A percentile compares a stretch with the other conserved stretches of the same genome.
Evolutionary conservation across 2,113 vertebrate genomes (phyloP).

Genomic region (Amazona guildingii): DNA sequence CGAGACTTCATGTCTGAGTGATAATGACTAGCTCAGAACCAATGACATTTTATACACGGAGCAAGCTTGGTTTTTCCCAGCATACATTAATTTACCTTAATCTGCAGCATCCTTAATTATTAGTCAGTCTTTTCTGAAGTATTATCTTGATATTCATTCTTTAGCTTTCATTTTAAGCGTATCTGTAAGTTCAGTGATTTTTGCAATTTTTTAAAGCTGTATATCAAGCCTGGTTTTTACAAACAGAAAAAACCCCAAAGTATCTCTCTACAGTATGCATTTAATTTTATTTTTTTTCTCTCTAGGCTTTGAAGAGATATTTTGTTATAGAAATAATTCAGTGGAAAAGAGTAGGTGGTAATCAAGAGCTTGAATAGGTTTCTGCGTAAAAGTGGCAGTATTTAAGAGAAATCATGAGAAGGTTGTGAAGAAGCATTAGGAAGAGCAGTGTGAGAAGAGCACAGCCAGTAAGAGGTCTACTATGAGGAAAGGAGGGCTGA

Average conservation of each 20-base stretch:
- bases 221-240: not conserved
- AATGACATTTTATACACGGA: not conserved
- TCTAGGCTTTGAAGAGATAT: not conserved
- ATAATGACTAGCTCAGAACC: not conserved
- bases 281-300: not conserved
- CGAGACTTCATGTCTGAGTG: not conserved
- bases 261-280: not conserved
- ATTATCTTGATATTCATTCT: not conserved
- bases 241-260: fast-evolving
- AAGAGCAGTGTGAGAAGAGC: not conserved
- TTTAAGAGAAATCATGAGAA: constrained; percentile 18
- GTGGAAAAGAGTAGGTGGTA: not conserved
- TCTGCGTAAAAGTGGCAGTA: not conserved
- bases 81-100: not conserved
- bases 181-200: not conserved
- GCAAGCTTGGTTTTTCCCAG: not conserved
- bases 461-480: not conserved
- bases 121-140: not conserved
- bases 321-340: not conserved
- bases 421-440: constrained; percentile 22
- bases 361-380: not conserved
- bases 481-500: not conserved
- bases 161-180: not conserved
- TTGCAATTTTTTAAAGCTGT: not conserved
- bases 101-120: not conserved